Evolutionary conservation across 1,140 invertebrate genomes (phyloP).

Genomic region (Zaprionus inermis): DNA sequence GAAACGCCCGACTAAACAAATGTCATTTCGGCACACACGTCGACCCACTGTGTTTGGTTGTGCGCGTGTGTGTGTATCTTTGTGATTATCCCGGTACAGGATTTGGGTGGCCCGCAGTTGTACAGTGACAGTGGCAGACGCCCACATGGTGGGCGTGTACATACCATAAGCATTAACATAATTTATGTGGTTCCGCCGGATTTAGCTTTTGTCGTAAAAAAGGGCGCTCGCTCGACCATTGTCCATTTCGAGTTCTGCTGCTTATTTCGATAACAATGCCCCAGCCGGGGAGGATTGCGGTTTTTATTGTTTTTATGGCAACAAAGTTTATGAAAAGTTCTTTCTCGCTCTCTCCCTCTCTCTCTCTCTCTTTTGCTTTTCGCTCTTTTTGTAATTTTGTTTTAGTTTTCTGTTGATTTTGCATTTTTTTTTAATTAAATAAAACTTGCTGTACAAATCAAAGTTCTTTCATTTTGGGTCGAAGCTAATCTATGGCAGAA

Average conservation of each 20-base stretch:
- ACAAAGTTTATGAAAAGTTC: constrained; percentile 80
- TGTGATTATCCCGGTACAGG: constrained; percentile 69
- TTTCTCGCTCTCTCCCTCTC: constrained; percentile 1
- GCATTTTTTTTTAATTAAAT: constrained; percentile 84
- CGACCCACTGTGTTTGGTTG: constrained; percentile 1
- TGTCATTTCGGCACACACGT: constrained; percentile 57
- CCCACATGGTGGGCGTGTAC: constrained; percentile 74
- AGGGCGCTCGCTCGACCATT: constrained; percentile 72
- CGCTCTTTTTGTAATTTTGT: constrained; percentile 61
- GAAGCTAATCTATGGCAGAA: constrained; percentile 70
- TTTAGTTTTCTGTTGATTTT: constrained; percentile 82
- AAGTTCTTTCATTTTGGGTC: constrained; percentile 34
- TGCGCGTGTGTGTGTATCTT: constrained; percentile 71
- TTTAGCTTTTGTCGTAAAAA: constrained; percentile 81
- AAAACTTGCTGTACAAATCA: constrained; percentile 60
- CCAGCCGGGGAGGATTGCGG: constrained; percentile 58
- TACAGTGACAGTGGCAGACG: constrained; percentile 15
- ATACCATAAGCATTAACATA: constrained; percentile 82
- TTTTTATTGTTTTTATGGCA: constrained; percentile 83
- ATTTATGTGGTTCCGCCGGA: constrained; percentile 84
- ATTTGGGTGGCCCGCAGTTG: constrained; percentile 9
- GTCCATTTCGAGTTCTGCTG: constrained; percentile 62
- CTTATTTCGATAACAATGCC: constrained; percentile 78
- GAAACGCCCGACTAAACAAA: constrained; percentile 62
- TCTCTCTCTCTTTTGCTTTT: constrained; percentile 27